These are phyloP conservation scores for Oscheius sp. DNA, from an alignment of 1,140 invertebrate genomes.

Conservation along the genomic window DNA sequence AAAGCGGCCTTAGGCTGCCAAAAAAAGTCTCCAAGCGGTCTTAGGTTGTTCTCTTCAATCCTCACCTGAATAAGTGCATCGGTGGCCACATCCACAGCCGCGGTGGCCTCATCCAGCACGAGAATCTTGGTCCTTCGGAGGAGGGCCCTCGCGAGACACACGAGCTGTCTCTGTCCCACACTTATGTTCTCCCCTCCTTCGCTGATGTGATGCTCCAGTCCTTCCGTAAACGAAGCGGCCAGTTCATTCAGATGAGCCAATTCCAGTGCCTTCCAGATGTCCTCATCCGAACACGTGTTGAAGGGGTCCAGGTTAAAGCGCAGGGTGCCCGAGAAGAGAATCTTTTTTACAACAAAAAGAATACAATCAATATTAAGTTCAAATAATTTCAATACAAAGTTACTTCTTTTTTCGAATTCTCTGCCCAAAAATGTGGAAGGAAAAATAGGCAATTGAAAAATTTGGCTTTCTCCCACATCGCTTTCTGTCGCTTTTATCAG, in stretches of 20 bases:
- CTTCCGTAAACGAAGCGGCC: conserved; percentile 44
- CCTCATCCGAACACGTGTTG: conserved; percentile 64
- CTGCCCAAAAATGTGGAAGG: too few species aligned
- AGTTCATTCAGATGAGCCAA: conserved; percentile 51
- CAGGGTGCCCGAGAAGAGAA: conserved; percentile 61
- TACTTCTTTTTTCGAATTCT: too few species aligned
- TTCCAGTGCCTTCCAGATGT: conserved; percentile 71
- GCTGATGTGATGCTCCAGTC: conserved; percentile 45
- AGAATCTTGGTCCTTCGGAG: conserved; percentile 65
- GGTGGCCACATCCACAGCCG: conserved; percentile 69
- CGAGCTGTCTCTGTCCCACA: conserved; percentile 62
- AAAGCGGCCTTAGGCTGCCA: too few species aligned
- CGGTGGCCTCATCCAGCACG: conserved; percentile 72
- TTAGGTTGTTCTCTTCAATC: too few species aligned
- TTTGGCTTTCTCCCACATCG: too few species aligned
- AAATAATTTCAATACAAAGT: too few species aligned
- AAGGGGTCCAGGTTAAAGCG: conserved; percentile 70
- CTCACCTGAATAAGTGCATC: conserved; percentile 70
- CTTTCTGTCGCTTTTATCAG: too few species aligned
- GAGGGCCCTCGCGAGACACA: conserved; percentile 68
- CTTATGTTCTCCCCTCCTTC: conserved; percentile 62
- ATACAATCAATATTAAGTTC: too few species aligned
- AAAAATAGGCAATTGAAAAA: too few species aligned
- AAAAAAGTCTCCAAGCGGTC: too few species aligned
- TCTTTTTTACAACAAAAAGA: background rate